Conservation (phyloP, 1,140 invertebrate species). For the Eriosoma lanigerum region DNA sequence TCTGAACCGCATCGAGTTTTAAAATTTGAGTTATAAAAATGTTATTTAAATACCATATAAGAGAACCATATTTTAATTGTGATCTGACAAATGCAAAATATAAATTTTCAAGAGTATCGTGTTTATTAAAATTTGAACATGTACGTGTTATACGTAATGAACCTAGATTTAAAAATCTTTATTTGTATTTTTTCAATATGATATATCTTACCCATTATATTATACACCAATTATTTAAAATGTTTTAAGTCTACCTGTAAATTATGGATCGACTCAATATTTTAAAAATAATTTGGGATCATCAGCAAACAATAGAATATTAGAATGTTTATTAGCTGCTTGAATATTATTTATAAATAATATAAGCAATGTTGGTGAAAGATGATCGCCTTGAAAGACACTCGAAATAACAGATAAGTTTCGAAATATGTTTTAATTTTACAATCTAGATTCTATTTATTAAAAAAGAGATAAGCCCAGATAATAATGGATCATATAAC, state of each 20-base stretch:
- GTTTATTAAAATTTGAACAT: too few species aligned
- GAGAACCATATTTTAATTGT: too few species aligned
- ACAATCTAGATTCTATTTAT: background rate
- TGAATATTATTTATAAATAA: background rate
- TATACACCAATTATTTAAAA: background rate
- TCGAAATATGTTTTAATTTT: background rate
- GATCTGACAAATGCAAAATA: too few species aligned
- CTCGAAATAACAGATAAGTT: background rate
- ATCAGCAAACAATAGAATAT: background rate
- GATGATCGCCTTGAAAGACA: too few species aligned
- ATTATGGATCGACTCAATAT: background rate
- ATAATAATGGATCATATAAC: background rate
- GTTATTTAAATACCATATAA: too few species aligned
- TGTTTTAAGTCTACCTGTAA: background rate
- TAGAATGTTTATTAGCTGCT: background rate
- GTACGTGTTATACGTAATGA: too few species aligned
- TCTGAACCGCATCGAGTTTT: too few species aligned
- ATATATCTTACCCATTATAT: background rate
- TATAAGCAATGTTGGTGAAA: background rate
- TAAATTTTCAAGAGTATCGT: too few species aligned
- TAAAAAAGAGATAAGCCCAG: background rate
- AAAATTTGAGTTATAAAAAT: too few species aligned
- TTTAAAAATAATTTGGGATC: background rate
- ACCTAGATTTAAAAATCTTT: background rate
- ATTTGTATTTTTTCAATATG: background rate